These are phyloP conservation scores for Orthosia gracilis DNA, from an alignment of 2,888 invertebrate genomes.

Conservation along the genomic window DNA sequence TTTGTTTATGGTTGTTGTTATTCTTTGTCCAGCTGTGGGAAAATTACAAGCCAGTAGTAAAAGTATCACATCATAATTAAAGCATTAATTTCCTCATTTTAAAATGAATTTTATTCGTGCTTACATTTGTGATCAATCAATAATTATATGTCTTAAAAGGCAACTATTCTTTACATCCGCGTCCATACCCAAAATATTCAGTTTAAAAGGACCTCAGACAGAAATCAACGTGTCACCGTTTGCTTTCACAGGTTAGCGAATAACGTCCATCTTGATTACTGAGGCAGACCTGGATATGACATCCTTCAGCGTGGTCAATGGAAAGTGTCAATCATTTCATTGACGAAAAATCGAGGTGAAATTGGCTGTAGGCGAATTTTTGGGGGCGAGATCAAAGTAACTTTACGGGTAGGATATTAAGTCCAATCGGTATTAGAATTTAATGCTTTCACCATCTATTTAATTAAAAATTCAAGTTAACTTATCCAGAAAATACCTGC, in stretches of 20 bases:
- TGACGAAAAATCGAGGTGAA: slow-evolving; percentile 5
- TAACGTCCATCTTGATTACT: slow-evolving; percentile 50
- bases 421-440: neutral
- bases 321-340: slow-evolving; percentile 25
- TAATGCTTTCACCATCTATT: too few relatives aligned
- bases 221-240: slow-evolving; percentile 11
- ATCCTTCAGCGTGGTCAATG: slow-evolving; percentile 1
- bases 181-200: neutral
- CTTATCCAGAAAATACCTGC: too few relatives aligned
- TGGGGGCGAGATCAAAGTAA: neutral
- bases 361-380: slow-evolving; percentile 6
- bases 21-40: neutral
- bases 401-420: neutral
- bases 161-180: too few relatives aligned
- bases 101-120: too few relatives aligned
- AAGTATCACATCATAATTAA: neutral
- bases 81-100: too few relatives aligned
- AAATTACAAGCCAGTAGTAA: neutral
- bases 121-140: too few relatives aligned
- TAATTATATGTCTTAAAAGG: neutral
- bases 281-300: neutral
- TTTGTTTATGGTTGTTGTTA: too few relatives aligned
- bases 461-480: too few relatives aligned
- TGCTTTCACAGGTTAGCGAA: neutral
- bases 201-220: neutral